Evolutionary conservation across 2,113 vertebrate genomes (phyloP).

Genomic region (Pollachius pollachius): DNA sequence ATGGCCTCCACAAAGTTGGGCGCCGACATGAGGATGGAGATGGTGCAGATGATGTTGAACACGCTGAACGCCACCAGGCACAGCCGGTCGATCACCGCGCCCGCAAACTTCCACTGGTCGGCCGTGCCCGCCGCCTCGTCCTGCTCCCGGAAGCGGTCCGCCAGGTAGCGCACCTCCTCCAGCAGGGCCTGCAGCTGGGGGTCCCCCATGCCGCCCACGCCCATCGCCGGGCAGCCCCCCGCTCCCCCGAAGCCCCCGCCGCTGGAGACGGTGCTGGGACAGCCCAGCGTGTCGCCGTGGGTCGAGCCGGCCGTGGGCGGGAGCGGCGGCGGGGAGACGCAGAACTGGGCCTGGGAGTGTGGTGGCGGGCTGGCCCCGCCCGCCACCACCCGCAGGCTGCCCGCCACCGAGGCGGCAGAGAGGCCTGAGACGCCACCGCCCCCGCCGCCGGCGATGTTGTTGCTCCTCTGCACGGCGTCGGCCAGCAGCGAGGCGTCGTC

Average conservation of each 20-base stretch:
- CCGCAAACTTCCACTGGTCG: conserved; percentile 81
- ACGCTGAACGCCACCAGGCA: conserved; percentile 80
- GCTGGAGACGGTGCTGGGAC: conserved; percentile 72
- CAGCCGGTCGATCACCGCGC: conserved; percentile 77
- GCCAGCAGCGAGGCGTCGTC: conserved; percentile 66
- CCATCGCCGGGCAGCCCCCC: conserved; percentile 37
- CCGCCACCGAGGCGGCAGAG: too few relatives aligned
- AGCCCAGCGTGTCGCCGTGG: conserved; percentile 63
- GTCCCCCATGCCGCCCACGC: conserved; percentile 60
- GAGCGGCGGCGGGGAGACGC: conserved; percentile 65
- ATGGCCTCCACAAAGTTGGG: conserved; percentile 79
- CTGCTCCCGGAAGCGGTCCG: conserved; percentile 75
- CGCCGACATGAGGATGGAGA: conserved; percentile 81
- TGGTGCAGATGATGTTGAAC: conserved; percentile 82
- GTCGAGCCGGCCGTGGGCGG: conserved; percentile 31
- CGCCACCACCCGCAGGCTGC: background rate
- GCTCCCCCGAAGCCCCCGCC: conserved; percentile 80
- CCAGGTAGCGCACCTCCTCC: conserved; percentile 77
- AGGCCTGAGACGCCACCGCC: too few relatives aligned
- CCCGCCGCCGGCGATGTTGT: too few relatives aligned
- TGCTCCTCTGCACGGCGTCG: conserved; percentile 61
- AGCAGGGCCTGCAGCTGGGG: conserved; percentile 76
- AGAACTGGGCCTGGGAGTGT: conserved; percentile 76
- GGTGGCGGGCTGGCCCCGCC: conserved; percentile 79
- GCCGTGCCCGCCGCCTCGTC: conserved; percentile 64